A percentile compares a stretch with the other conserved stretches of the same genome.
phyloP scores from a whole-genome alignment of 2,113 vertebrate species.

The Climacteris rufus region DNA sequence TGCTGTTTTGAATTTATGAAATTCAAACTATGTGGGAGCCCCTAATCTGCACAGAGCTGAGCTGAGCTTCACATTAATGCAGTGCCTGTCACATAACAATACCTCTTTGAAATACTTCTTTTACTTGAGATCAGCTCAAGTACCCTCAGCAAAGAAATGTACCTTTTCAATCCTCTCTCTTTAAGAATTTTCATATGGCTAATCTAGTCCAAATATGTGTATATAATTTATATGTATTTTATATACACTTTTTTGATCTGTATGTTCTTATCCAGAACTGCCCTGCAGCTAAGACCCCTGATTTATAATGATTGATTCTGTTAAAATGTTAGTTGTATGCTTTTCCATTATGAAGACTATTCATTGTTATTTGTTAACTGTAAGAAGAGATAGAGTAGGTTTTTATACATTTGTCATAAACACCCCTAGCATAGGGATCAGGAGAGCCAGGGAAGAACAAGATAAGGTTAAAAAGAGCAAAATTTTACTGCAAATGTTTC shows the following conservation, averaged over 20 bases:
- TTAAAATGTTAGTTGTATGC: background rate
- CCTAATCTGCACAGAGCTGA: background rate
- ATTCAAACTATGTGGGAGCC: background rate
- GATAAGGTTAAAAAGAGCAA: slow-evolving; percentile 19
- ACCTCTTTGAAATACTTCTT: background rate
- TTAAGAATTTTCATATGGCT: background rate
- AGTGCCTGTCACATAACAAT: background rate
- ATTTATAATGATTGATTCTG: background rate
- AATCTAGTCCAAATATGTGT: background rate
- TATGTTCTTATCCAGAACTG: background rate
- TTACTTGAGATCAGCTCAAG: background rate
- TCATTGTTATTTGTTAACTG: background rate
- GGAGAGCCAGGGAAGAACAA: background rate
- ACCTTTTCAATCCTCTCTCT: background rate
- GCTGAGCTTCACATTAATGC: background rate
- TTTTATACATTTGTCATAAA: background rate
- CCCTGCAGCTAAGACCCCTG: background rate
- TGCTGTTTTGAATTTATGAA: background rate
- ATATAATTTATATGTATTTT: background rate
- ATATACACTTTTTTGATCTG: background rate
- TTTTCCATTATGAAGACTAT: background rate
- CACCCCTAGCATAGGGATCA: background rate
- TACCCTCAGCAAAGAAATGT: background rate
- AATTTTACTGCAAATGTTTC: background rate
- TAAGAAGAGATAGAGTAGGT: background rate